phyloP scores from a whole-genome alignment of 2,113 vertebrate genomes.

The Bufo bufo region DNA sequence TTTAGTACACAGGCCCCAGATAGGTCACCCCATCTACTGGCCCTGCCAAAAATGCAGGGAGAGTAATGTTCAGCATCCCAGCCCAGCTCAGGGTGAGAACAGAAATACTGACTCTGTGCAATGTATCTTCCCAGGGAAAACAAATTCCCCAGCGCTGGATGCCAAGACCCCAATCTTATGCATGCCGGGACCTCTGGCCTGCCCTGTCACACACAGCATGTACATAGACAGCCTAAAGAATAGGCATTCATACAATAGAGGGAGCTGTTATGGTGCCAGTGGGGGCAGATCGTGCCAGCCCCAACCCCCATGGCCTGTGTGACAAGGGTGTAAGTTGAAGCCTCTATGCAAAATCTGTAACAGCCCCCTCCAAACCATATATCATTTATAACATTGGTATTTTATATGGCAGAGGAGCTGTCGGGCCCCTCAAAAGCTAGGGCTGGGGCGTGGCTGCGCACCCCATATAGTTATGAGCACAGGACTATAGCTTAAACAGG shows the following conservation, averaged over 20 bases:
- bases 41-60: constrained; percentile 30
- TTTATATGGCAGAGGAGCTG: too few species aligned
- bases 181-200: background rate
- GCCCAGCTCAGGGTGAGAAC: constrained; percentile 39
- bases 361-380: too few species aligned
- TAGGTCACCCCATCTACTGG: constrained; percentile 40
- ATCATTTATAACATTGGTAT: too few species aligned
- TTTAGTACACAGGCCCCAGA: constrained; percentile 37
- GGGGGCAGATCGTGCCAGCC: background rate
- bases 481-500: too few species aligned
- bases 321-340: background rate
- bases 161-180: background rate
- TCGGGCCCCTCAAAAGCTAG: too few species aligned
- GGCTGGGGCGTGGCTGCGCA: too few species aligned
- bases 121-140: constrained; percentile 44
- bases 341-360: too few species aligned
- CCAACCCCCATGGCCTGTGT: background rate
- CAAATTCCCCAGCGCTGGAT: background rate
- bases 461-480: too few species aligned
- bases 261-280: background rate
- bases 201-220: background rate
- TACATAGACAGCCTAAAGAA: background rate
- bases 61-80: constrained; percentile 49
- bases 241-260: background rate
- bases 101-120: constrained; percentile 43